Conservation (phyloP, 2,888 invertebrate genomes). For the Tanytarsus gracilentus region DNA sequence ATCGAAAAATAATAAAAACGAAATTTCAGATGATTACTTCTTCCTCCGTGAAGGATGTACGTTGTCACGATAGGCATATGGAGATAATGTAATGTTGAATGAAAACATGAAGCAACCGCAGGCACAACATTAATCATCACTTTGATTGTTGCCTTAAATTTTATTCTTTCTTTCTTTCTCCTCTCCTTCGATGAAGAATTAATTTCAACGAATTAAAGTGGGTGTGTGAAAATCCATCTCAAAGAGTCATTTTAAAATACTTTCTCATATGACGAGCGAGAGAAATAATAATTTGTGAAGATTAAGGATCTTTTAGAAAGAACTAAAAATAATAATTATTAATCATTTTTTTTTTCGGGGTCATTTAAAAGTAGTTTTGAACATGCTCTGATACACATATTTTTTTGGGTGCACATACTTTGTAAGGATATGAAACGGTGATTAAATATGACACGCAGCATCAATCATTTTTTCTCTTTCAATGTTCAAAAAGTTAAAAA, state of each 20-base stretch:
- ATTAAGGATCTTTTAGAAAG: neutral
- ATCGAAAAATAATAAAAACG: no score
- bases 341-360: neutral
- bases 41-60: neutral
- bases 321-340: neutral
- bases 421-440: no score
- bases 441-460: no score
- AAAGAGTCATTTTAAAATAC: neutral
- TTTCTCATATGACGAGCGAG: neutral
- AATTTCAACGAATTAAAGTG: neutral
- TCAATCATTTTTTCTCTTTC: no score
- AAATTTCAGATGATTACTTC: neutral
- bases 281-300: neutral
- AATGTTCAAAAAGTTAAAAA: no score
- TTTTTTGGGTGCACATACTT: no score
- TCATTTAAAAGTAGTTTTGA: no score
- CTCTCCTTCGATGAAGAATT: neutral
- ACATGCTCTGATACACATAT: no score
- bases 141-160: constrained; percentile 1
- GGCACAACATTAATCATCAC: constrained; percentile 18
- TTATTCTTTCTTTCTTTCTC: neutral
- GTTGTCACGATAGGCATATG: neutral
- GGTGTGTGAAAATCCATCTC: constrained; percentile 12
- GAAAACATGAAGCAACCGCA: neutral
- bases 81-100: neutral